Percentiles rank a stretch among this genome's conserved stretches.
phyloP scores from a whole-genome alignment of 1,140 invertebrate species.

The Melanaphis sacchari region DNA sequence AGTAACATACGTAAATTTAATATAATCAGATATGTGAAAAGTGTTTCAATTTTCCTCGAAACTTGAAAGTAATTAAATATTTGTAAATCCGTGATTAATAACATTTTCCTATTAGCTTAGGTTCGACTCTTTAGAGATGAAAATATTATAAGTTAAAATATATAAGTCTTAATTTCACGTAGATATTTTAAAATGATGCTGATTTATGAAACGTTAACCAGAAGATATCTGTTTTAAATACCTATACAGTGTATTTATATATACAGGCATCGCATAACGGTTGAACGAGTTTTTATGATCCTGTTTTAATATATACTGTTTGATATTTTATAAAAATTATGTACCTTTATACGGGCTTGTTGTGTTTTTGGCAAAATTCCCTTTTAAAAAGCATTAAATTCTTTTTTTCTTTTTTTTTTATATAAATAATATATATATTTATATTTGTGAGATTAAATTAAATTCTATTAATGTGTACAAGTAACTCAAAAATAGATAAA shows the following conservation, averaged over 20 bases:
- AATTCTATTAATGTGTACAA: background rate
- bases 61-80: background rate
- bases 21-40: background rate
- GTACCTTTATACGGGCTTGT: background rate
- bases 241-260: background rate
- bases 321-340: background rate
- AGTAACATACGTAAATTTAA: background rate
- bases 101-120: background rate
- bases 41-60: background rate
- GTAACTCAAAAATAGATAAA: background rate
- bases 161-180: background rate
- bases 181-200: background rate
- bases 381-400: background rate
- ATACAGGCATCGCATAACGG: background rate
- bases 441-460: background rate
- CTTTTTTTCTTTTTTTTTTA: too few relatives aligned
- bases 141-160: background rate
- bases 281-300: background rate
- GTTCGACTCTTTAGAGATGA: background rate
- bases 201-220: background rate
- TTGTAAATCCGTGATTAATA: background rate
- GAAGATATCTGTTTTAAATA: background rate
- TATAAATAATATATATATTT: too few relatives aligned
- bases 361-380: background rate
- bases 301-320: background rate